A percentile compares a stretch with the other conserved stretches of the same genome.
These are phyloP conservation scores for Dichetophora obliterata DNA, from an alignment of 2,888 invertebrate genomes.

Conservation along the genomic window DNA sequence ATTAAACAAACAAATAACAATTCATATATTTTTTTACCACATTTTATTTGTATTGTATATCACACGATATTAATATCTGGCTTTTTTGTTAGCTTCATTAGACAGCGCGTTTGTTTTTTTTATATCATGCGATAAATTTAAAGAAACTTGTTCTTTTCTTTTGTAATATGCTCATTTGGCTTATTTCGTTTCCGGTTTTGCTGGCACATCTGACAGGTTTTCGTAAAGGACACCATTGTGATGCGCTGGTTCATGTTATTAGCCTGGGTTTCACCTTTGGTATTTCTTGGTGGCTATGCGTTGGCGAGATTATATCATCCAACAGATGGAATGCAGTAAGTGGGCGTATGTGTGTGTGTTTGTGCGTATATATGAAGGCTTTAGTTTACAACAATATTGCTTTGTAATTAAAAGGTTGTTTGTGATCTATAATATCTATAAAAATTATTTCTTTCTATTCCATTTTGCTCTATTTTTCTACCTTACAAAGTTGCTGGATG, in stretches of 20 bases:
- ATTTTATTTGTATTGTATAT: background rate
- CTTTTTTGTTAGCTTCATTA: background rate
- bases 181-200: background rate
- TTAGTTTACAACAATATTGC: too few species aligned
- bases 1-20: too few species aligned
- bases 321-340: slow-evolving; percentile 74
- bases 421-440: background rate
- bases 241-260: slow-evolving; percentile 78
- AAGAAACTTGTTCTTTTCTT: background rate
- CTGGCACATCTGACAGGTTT: slow-evolving; percentile 71
- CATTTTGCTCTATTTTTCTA: background rate
- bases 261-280: slow-evolving; percentile 78
- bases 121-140: background rate
- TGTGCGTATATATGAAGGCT: too few species aligned
- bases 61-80: background rate
- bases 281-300: slow-evolving; percentile 72
- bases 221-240: slow-evolving; percentile 79
- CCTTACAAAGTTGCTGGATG: slow-evolving; percentile 76
- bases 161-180: background rate
- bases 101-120: background rate
- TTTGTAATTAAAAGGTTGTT: too few species aligned
- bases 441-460: background rate
- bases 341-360: slow-evolving; percentile 29
- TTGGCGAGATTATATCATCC: slow-evolving; percentile 64
- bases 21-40: background rate